phyloP scores from a whole-genome alignment of 2,113 vertebrate genomes.

The Spilogale gracilis region DNA sequence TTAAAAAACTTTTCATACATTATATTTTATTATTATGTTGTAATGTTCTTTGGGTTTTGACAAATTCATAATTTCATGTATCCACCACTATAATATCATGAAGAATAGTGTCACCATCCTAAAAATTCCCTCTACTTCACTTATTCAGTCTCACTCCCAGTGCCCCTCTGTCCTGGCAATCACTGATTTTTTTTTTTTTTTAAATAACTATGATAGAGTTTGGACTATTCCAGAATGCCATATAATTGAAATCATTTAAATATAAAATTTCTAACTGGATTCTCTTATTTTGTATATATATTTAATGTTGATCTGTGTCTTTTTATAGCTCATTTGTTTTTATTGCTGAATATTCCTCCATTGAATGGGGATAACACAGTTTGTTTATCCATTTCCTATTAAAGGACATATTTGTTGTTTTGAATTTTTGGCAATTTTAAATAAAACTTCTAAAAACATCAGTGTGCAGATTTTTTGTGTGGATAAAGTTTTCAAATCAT shows the following conservation, averaged over 20 bases:
- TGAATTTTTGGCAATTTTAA: background rate
- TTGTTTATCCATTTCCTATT: background rate
- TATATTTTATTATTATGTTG: background rate
- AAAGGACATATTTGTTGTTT: background rate
- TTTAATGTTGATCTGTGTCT: background rate
- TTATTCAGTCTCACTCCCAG: background rate
- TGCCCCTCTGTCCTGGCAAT: background rate
- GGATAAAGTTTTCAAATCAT: background rate
- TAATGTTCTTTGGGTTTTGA: background rate
- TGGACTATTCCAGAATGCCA: background rate
- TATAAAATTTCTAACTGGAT: background rate
- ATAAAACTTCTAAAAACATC: background rate
- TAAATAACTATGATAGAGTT: background rate
- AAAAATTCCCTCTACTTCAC: no score
- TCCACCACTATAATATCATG: background rate
- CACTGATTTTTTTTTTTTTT: background rate
- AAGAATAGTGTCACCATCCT: background rate
- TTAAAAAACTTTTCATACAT: background rate
- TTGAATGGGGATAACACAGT: background rate
- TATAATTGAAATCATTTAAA: background rate
- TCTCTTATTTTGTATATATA: background rate
- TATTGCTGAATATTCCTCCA: background rate
- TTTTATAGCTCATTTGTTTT: background rate
- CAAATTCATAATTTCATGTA: background rate
- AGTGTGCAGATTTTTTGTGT: background rate